Conservation (phyloP, 2,888 invertebrate species). For the Lepeophtheirus nordmannii region DNA sequence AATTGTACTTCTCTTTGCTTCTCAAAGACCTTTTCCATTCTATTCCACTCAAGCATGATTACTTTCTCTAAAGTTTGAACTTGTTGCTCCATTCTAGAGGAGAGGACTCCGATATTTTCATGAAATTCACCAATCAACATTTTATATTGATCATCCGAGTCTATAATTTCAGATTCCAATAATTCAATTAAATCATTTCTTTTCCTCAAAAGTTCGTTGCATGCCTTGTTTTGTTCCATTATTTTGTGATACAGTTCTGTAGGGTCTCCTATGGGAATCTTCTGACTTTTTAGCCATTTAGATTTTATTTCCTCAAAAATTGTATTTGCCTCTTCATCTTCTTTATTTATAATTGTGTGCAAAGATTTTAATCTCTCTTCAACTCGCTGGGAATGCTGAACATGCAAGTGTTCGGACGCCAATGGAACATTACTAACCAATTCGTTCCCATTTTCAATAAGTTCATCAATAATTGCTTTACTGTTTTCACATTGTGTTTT, state of each 20-base stretch:
- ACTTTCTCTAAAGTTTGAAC: slow-evolving; percentile 14
- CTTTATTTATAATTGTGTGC: not conserved
- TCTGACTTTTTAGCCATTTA: not conserved
- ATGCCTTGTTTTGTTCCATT: slow-evolving; percentile 20
- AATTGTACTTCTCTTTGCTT: not conserved
- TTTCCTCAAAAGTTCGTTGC: slow-evolving; percentile 16
- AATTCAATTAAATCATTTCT: slow-evolving; percentile 15
- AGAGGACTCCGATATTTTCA: slow-evolving; percentile 12
- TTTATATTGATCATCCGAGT: slow-evolving; percentile 18
- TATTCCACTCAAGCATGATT: not conserved
- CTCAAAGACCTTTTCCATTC: not conserved
- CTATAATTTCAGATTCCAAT: slow-evolving; percentile 11
- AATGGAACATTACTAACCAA: slow-evolving; percentile 16
- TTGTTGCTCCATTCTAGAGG: slow-evolving; percentile 19
- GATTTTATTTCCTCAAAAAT: not conserved
- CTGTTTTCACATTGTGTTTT: slow-evolving; percentile 13
- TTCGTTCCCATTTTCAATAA: slow-evolving; percentile 7
- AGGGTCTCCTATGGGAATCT: slow-evolving; percentile 9
- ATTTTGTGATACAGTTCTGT: slow-evolving; percentile 15
- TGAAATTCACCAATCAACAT: slow-evolving; percentile 18
- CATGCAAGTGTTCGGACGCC: slow-evolving; percentile 12
- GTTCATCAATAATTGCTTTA: not conserved
- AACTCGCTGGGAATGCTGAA: slow-evolving; percentile 11
- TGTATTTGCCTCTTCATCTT: not conserved
- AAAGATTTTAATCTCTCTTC: not conserved